These are phyloP conservation scores for Pseudopleuronectes americanus DNA, from an alignment of 2,797 vertebrate species.

Conservation along the genomic window DNA sequence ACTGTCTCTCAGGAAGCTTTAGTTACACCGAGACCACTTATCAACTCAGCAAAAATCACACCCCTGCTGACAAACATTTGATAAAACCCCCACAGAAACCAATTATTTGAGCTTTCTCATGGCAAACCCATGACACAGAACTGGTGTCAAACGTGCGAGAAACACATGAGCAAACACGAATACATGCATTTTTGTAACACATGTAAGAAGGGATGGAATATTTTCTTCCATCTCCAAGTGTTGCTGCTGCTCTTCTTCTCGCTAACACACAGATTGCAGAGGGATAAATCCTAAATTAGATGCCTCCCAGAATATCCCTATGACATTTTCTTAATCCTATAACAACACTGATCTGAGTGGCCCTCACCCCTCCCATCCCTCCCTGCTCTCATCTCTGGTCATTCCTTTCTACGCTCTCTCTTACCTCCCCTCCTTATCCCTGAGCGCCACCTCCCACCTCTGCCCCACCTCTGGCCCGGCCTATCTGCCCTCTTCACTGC, in stretches of 20 bases:
- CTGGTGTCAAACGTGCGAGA: too few relatives aligned
- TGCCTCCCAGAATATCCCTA: constrained; percentile 70
- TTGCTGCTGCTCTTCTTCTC: constrained; percentile 9
- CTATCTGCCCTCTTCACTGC: constrained; percentile 65
- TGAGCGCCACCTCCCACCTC: constrained; percentile 54
- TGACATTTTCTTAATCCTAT: constrained; percentile 79
- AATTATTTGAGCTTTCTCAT: too few relatives aligned
- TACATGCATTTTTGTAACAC: too few relatives aligned
- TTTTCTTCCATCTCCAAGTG: constrained; percentile 1
- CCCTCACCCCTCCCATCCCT: constrained; percentile 38
- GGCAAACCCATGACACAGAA: too few relatives aligned
- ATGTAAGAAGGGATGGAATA: neutral
- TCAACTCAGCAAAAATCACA: constrained; percentile 20
- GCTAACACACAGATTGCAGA: constrained; percentile 60
- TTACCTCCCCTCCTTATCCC: constrained; percentile 41
- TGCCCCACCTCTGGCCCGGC: constrained; percentile 54
- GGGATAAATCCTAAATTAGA: constrained; percentile 73
- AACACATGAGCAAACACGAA: too few relatives aligned
- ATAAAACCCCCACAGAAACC: constrained; percentile 5
- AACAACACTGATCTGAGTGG: constrained; percentile 72
- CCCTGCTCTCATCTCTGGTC: constrained; percentile 42
- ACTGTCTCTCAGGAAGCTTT: neutral
- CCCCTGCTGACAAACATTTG: constrained; percentile 17
- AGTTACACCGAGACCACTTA: constrained; percentile 4
- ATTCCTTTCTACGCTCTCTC: constrained; percentile 46